phyloP scores from a whole-genome alignment of 2,888 invertebrate genomes.

The Lasius fuliginosus region DNA sequence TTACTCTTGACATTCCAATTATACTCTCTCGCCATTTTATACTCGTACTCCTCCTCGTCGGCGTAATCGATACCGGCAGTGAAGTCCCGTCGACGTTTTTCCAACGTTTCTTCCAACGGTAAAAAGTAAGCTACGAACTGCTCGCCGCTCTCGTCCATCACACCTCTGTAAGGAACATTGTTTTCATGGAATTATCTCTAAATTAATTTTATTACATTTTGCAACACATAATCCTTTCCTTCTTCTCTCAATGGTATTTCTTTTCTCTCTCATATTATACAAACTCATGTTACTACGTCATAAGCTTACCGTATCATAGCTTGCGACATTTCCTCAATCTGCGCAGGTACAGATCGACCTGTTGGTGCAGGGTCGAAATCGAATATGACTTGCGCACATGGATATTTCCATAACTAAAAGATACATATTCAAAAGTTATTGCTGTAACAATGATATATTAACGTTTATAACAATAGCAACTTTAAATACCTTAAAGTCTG shows the following conservation, averaged over 20 bases:
- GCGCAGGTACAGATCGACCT: conserved; percentile 94
- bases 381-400: conserved; percentile 99
- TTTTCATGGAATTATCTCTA: neutral
- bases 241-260: neutral
- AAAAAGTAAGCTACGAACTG: conserved; percentile 99
- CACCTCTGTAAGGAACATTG: conserved; percentile 91
- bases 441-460: neutral
- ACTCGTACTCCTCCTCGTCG: conserved; percentile 97
- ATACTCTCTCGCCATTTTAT: conserved; percentile 98
- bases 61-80: conserved; percentile 92
- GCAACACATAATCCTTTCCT: neutral
- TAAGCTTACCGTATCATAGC: conserved; percentile 96
- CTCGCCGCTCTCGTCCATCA: conserved; percentile 99
- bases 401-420: conserved; percentile 97
- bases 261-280: neutral
- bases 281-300: neutral
- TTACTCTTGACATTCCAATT: conserved; percentile 99
- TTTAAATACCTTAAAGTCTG: conserved; percentile 94
- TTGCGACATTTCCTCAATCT: conserved; percentile 99
- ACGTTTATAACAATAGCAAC: neutral
- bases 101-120: conserved; percentile 96
- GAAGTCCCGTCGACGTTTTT: conserved; percentile 95
- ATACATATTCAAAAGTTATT: neutral
- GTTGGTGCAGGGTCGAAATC: conserved; percentile 99
- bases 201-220: neutral